phyloP scores from a whole-genome alignment of 30 jellyfish, hydroid and myxozoan species.

The Catostylus mosaicus region DNA sequence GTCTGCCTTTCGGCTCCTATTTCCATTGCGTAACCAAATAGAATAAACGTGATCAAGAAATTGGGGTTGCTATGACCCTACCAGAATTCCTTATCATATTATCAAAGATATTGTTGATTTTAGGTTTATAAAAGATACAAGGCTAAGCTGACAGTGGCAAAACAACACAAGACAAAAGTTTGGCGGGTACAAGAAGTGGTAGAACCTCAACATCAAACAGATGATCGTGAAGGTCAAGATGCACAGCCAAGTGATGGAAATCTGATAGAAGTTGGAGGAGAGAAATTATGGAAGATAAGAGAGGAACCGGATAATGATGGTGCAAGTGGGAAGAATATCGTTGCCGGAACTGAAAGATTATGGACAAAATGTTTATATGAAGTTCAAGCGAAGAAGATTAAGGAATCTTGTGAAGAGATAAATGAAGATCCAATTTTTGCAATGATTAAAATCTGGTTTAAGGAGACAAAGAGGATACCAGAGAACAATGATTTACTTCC shows the following conservation, averaged over 20 bases:
- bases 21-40: too few species aligned
- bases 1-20: too few species aligned
- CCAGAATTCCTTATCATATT: too few species aligned
- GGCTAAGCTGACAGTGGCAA: not conserved
- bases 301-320: not conserved
- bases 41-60: too few species aligned
- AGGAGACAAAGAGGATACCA: not conserved
- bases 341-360: constrained; percentile 20
- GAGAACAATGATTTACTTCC: constrained; percentile 49
- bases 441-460: constrained; percentile 51
- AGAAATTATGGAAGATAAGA: not conserved
- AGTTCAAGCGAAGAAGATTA: constrained; percentile 54
- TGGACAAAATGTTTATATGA: constrained; percentile 58
- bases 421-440: constrained; percentile 61
- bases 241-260: not conserved
- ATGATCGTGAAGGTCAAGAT: not conserved
- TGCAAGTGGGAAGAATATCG: not conserved
- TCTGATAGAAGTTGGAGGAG: not conserved
- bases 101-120: not conserved
- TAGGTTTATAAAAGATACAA: not conserved
- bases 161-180: not conserved
- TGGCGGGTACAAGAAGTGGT: constrained; percentile 20
- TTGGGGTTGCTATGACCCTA: too few species aligned
- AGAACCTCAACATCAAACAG: not conserved
- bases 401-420: constrained; percentile 12